Conservation (phyloP, 2,797 vertebrate genomes). For the Etheostoma nigrum region DNA sequence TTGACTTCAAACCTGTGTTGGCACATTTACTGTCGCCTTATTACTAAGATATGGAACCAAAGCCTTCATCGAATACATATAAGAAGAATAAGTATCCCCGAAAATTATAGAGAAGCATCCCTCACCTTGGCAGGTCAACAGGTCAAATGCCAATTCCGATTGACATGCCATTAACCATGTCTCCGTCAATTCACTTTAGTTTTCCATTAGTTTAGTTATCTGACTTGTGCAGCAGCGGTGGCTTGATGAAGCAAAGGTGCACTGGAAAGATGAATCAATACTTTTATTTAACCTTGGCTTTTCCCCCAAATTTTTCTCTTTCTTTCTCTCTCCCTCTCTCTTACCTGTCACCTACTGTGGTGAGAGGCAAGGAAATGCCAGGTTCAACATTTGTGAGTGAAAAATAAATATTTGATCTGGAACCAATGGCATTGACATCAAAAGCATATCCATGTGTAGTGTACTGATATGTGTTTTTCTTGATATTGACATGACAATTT, state of each 20-base stretch:
- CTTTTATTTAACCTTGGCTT: slow-evolving; percentile 51
- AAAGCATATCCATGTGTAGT: neutral
- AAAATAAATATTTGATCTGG: slow-evolving; percentile 30
- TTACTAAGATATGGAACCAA: neutral
- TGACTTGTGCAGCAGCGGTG: slow-evolving; percentile 24
- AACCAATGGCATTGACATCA: neutral
- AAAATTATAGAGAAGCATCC: neutral
- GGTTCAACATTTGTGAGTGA: neutral
- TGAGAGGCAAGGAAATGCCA: neutral
- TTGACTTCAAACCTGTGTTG: neutral
- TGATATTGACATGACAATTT: slow-evolving; percentile 1
- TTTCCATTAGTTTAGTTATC: slow-evolving; percentile 34
- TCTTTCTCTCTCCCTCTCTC: neutral
- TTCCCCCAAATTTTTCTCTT: neutral
- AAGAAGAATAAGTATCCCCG: neutral
- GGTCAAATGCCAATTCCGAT: slow-evolving; percentile 27
- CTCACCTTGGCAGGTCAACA: slow-evolving; percentile 6
- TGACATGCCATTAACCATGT: slow-evolving; percentile 13
- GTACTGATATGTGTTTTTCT: neutral
- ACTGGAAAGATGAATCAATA: slow-evolving; percentile 54
- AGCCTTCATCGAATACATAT: neutral
- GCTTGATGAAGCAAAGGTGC: slow-evolving; percentile 44
- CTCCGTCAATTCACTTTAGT: slow-evolving; percentile 28
- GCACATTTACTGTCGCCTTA: neutral
- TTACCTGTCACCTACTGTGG: neutral